Conservation (phyloP, 2,888 invertebrate genomes). For the Dryadula phaetusa region DNA sequence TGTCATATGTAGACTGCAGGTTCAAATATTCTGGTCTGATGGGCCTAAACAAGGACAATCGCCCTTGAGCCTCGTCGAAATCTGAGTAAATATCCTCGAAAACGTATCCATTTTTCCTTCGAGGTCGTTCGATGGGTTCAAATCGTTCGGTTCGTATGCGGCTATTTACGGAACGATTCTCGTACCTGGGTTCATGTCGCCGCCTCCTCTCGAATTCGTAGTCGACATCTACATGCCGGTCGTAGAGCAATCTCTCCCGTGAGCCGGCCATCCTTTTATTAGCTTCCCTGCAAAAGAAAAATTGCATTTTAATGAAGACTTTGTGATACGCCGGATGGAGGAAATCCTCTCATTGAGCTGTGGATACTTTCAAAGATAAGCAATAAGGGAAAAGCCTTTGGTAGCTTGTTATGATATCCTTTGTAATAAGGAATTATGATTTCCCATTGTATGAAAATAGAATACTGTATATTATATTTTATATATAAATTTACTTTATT, state of each 20-base stretch:
- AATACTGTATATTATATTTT: background rate
- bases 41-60: slow-evolving; percentile 76
- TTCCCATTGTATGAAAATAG: slow-evolving; percentile 6
- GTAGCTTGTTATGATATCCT: background rate
- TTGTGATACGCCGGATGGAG: slow-evolving; percentile 39
- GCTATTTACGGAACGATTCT: slow-evolving; percentile 40
- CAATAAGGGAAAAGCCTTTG: slow-evolving; percentile 20
- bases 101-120: slow-evolving; percentile 76
- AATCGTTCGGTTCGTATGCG: slow-evolving; percentile 48
- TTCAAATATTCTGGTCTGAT: slow-evolving; percentile 80
- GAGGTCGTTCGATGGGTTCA: slow-evolving; percentile 61
- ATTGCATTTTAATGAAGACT: slow-evolving; percentile 56
- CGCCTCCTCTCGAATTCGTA: slow-evolving; percentile 62
- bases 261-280: slow-evolving; percentile 75
- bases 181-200: slow-evolving; percentile 53
- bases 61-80: slow-evolving; percentile 78
- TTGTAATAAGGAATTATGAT: background rate
- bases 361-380: slow-evolving; percentile 21
- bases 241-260: slow-evolving; percentile 73
- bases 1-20: slow-evolving; percentile 69
- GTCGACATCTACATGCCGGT: slow-evolving; percentile 66
- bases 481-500: background rate
- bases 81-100: slow-evolving; percentile 82
- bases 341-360: slow-evolving; percentile 39
- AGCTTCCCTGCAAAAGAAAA: slow-evolving; percentile 64